Evolutionary conservation across 2,113 vertebrate species (phyloP).

Genomic region (Halcyon senegalensis): DNA sequence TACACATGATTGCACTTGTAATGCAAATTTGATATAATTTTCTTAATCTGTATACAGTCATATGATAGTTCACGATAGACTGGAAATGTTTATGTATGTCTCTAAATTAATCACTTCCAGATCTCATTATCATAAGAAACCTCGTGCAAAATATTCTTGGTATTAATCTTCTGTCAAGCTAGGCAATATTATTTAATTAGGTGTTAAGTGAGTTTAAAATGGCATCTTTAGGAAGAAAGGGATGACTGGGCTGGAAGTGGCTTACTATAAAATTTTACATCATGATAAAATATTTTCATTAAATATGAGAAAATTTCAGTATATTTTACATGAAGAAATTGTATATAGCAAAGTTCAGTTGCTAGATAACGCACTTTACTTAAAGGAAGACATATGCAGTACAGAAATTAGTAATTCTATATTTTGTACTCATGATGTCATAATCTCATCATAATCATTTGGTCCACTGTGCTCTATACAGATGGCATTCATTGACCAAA

Average conservation of each 20-base stretch:
- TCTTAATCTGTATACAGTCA: slow-evolving; percentile 33
- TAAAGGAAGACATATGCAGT: accelerated
- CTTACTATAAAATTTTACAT: background rate
- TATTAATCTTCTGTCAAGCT: slow-evolving; percentile 14
- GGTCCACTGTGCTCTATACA: background rate
- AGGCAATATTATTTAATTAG: slow-evolving; percentile 30
- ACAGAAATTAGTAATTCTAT: background rate
- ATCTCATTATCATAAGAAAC: slow-evolving; percentile 6
- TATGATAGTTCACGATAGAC: background rate
- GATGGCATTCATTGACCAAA: background rate
- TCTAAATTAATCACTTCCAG: slow-evolving; percentile 25
- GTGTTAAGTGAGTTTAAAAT: background rate
- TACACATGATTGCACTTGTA: background rate
- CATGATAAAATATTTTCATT: background rate
- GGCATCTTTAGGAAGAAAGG: background rate
- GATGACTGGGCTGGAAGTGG: background rate
- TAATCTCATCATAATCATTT: background rate
- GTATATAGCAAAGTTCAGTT: background rate
- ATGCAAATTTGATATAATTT: background rate
- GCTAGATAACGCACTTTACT: background rate
- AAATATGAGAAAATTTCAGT: background rate
- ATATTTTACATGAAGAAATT: background rate
- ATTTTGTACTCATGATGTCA: background rate
- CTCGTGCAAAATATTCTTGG: background rate
- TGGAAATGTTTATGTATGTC: slow-evolving; percentile 29